These are phyloP conservation scores for Lissonota sp. DNA, from an alignment of 2,888 invertebrate species.

Conservation along the genomic window DNA sequence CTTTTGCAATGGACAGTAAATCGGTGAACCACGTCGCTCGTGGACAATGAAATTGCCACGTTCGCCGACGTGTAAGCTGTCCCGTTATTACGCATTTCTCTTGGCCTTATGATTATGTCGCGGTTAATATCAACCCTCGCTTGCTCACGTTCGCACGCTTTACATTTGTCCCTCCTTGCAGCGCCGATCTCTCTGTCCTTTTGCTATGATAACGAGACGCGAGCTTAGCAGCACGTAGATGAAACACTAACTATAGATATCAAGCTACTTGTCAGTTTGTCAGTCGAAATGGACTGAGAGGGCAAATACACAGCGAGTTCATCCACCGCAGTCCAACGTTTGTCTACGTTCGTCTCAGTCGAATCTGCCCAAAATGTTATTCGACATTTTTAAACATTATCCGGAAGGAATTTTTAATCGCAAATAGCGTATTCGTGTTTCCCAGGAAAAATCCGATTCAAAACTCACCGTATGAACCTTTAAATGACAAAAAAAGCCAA, in stretches of 20 bases:
- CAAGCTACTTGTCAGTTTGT: too few species aligned
- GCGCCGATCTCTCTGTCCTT: constrained; percentile 6
- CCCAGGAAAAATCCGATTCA: too few species aligned
- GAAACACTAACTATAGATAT: constrained; percentile 11
- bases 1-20: constrained; percentile 80
- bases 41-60: constrained; percentile 79
- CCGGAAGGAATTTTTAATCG: too few species aligned
- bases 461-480: too few species aligned
- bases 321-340: too few species aligned
- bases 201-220: constrained; percentile 32
- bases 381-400: too few species aligned
- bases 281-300: too few species aligned
- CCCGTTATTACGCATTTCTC: constrained; percentile 77
- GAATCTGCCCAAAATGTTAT: too few species aligned
- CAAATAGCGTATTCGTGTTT: too few species aligned
- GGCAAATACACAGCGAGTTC: too few species aligned
- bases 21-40: constrained; percentile 76
- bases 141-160: constrained; percentile 42
- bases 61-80: constrained; percentile 76
- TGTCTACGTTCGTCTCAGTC: too few species aligned
- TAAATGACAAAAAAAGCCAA: too few species aligned
- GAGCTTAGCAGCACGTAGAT: background rate
- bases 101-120: constrained; percentile 72
- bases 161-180: constrained; percentile 5
- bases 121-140: constrained; percentile 65